Evolutionary conservation across 2,888 invertebrate species (phyloP), one percentile per base, ranked within the genome.

Genomic region (Andrena bicolor): DNA sequence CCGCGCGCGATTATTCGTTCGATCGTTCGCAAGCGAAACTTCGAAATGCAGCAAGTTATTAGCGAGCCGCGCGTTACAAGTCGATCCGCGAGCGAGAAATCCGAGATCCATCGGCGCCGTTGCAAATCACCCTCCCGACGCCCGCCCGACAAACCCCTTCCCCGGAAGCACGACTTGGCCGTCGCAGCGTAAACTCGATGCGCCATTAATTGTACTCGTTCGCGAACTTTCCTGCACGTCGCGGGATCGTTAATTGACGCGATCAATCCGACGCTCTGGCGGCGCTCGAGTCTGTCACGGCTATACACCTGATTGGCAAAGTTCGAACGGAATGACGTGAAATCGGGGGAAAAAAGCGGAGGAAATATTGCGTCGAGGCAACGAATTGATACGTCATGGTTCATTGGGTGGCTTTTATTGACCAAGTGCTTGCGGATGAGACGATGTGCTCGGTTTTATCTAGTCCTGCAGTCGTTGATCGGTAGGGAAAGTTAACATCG

Each of bases 191-290:
- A 58, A 77, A 77, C 76, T 63, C 86, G 86, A 87, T 79, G 76
- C 73, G 26, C 76, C 78, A 82, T 87, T 87, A 87, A 88, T 87
- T 86, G 81, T 86, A 86, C 86, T 84, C 86, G 88, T 88, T 87
- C 74, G 85, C 74, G 64, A 87, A 88, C 72, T 85, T 86, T 75
- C 81, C n/a, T 23, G 48, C 70, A 60, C 66, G 70, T 78, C 75
- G 66, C 48, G 35, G 61, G 16, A 76, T 30, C 72, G 86, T 84
- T 86, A 86, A 87, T 87, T 88, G 86, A 88, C 68, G 61, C 83
- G 81, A 87, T 87, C 87, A 80, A 87, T 87, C 80, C 71, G 72
- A 63, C 64, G 80, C 35, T 68, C 26, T 16, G 65, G 58, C 70
- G 73, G 35, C 69, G 74, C n/a, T 75, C 60, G 64, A 51, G 41